phyloP scores from a whole-genome alignment of 1,140 invertebrate species.

The Chrysomallon squamiferum region DNA sequence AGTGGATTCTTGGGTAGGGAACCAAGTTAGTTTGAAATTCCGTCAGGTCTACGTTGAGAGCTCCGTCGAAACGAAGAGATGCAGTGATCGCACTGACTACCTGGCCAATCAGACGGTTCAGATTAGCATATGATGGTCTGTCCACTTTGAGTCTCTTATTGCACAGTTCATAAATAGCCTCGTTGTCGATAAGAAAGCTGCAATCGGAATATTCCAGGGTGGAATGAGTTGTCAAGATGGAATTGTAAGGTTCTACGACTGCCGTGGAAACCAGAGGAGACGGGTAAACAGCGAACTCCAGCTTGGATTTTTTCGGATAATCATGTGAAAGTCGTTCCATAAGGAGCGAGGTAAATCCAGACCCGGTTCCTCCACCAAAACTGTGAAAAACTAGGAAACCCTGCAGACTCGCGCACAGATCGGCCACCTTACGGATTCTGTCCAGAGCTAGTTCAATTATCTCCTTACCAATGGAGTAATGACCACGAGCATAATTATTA shows the following conservation, averaged over 20 bases:
- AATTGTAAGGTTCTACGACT: slow-evolving; percentile 73
- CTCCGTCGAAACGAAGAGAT: slow-evolving; percentile 55
- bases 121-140: slow-evolving; percentile 76
- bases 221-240: slow-evolving; percentile 70
- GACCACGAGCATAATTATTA: no score
- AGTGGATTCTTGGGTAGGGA: slow-evolving; percentile 24
- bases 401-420: background rate
- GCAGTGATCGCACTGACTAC: slow-evolving; percentile 51
- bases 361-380: slow-evolving; percentile 48
- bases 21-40: slow-evolving; percentile 58
- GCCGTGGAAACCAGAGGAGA: slow-evolving; percentile 23
- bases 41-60: slow-evolving; percentile 52
- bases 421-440: slow-evolving; percentile 1
- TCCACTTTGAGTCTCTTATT: slow-evolving; percentile 73
- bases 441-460: background rate
- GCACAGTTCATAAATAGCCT: slow-evolving; percentile 45
- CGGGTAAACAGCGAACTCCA: slow-evolving; percentile 12
- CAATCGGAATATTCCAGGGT: slow-evolving; percentile 78
- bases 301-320: slow-evolving; percentile 68
- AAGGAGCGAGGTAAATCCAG: slow-evolving; percentile 84
- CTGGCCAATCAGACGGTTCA: slow-evolving; percentile 66
- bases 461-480: no score
- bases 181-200: slow-evolving; percentile 71
- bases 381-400: slow-evolving; percentile 10
- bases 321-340: slow-evolving; percentile 89